Evolutionary conservation across 2,888 invertebrate species (phyloP), one percentile per base, ranked within the genome.

Genomic region (Cryptocephalus primarius): DNA sequence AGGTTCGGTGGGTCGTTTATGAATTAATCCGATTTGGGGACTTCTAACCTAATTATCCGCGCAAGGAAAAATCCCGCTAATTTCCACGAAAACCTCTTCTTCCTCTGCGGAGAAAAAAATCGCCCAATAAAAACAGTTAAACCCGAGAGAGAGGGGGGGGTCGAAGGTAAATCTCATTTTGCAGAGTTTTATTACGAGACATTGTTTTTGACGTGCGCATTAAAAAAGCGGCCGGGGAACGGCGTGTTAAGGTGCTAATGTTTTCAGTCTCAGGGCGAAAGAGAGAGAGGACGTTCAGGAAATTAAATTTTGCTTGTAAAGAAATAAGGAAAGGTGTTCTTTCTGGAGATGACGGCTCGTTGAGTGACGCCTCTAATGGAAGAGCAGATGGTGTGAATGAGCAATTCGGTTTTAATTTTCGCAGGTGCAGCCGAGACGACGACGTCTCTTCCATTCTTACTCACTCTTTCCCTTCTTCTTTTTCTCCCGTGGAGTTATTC

Each of bases 341-440:
- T 65, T 68, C 67, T 68, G 68, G 59, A 59, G 53, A 60, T 67
- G 67, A 67, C 67, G 64, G 60, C 54, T 58, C 33, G 46, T 50
- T 65, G 67, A 65, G 63, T 62, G 65, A 65, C 64, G 66, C 64
- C 61, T 56, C 65, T 67, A 68, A 69, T 69, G 68, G 68, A 68
- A 68, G 66, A 67, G 67, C 68, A 69, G 66, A 65, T 68, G 69
- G 67, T 67, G 66, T 67, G 67, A 36, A 43, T 69, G 69, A 69
- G 68, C 68, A 68, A 69, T 68, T 68, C 65, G 68, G 66, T 67
- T 69, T 68, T 70, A 70, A 70, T 69, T 70, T 70, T 65, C 65
- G 67, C 69, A 70, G 68, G 67, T 67, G 66, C 59, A 54, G 55
- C 48, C 44, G 48, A 46, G 47, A 54, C 51, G 32, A 22, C 22